Base-by-base conservation (phyloP, 1,140 invertebrate genomes). In the Dendroctonus ponderosae region DNA sequence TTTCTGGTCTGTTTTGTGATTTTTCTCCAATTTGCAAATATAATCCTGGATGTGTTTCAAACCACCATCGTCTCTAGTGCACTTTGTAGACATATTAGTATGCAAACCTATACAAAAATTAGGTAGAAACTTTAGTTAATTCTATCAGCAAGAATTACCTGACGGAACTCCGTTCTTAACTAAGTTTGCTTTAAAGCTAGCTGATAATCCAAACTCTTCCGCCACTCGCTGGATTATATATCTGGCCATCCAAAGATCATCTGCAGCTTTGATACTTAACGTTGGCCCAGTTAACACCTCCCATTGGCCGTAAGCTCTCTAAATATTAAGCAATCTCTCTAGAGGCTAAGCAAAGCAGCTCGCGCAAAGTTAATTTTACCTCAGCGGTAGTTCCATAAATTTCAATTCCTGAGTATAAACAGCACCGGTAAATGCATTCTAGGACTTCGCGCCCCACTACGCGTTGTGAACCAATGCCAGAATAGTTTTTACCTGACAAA, bases 151-250 rank as follows among this genome's bases (percentile, higher is more conserved):
- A 12, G 26, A 7, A 7, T 57, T 38, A 67, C 92, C 92, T 61
- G 92, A 90, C 9, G 93, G 93, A 75, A 93, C 93, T 89, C 91
- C 94, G 74, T 92, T 87, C 0, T 93, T 87, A 59, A 86, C 90
- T 1, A 90, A 89, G 75, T 94, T 94, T 5, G 93, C 91, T 75
- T 94, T 89, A 56, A 93, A 85, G 4, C 88, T 85, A 11, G 89
- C 86, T 15, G 86, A 80, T 60, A 94, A 85, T n/a, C 90, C 90
- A 79, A 91, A 95, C 73, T 94, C 91, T 78, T 94, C 93, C 8
- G 91, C 89, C 5, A 94, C 85, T 67, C 91, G 80, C 71, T 92
- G 86, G 12, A 96, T 81, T 14, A 96, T 82, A 80, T 87, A 93
- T 26, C 93, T 80, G 0, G 89, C 82, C 70, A 95, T 84, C 92